Conservation (phyloP, 2,113 vertebrate species). For the Microcebus lehilahytsara region DNA sequence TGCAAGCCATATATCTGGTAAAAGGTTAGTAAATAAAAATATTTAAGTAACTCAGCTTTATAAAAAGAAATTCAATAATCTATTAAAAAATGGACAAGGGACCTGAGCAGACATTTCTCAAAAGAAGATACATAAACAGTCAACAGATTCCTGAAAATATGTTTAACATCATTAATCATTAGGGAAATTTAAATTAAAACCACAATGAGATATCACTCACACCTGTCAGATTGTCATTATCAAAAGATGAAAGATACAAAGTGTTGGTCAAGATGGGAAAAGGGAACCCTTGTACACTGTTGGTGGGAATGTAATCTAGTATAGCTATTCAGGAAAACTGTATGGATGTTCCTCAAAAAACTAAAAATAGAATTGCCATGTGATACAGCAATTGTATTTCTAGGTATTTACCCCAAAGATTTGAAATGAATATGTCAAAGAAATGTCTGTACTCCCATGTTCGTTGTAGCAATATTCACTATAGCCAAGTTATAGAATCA, state of each 20-base stretch:
- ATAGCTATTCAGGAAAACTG: neutral
- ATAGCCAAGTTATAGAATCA: neutral
- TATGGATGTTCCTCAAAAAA: neutral
- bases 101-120: neutral
- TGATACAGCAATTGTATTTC: neutral
- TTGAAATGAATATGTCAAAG: neutral
- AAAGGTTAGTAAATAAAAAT: neutral
- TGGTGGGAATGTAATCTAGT: neutral
- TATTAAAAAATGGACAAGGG: neutral
- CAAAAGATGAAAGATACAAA: neutral
- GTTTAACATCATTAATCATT: neutral
- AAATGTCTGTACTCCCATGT: neutral
- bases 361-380: neutral
- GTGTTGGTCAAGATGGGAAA: neutral
- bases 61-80: neutral
- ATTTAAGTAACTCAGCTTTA: neutral
- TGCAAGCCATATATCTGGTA: neutral
- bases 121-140: neutral
- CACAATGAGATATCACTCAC: neutral
- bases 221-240: neutral
- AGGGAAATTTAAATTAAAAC: neutral
- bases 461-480: neutral
- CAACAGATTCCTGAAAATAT: neutral
- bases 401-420: neutral
- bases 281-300: neutral